Percentiles rank a stretch among this genome's conserved stretches.
Evolutionary conservation across 2,797 vertebrate species (phyloP).

Genomic region (Miichthys miiuy): DNA sequence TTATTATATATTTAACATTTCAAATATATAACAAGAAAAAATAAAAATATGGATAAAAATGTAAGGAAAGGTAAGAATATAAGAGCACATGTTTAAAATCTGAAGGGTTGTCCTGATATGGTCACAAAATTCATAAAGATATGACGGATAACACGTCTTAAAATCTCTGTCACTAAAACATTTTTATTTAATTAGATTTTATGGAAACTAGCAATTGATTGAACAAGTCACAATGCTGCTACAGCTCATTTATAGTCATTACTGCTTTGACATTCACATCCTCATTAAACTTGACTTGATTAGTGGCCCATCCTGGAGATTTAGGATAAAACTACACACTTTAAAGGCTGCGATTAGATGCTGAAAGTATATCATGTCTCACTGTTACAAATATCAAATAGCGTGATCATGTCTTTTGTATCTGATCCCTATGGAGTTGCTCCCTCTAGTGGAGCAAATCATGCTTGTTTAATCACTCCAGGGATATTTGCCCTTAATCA

Average conservation of each 20-base stretch:
- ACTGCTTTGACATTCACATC: constrained; percentile 36
- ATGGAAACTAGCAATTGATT: background rate
- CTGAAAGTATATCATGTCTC: constrained; percentile 7
- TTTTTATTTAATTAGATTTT: background rate
- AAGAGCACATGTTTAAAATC: background rate
- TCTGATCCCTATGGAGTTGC: constrained; percentile 73
- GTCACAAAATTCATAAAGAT: background rate
- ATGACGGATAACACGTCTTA: background rate
- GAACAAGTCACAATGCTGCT: background rate
- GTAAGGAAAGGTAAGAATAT: too few species aligned
- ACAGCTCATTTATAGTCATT: constrained; percentile 32
- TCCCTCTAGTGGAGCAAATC: constrained; percentile 78
- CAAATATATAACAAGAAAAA: background rate
- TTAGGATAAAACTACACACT: constrained; percentile 1
- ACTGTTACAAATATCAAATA: constrained; percentile 5
- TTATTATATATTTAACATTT: background rate
- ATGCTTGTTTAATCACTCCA: constrained; percentile 28
- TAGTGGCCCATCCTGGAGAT: background rate
- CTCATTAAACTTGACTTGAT: constrained; percentile 30
- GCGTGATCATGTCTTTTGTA: constrained; percentile 24
- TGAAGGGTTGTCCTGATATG: background rate
- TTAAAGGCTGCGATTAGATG: background rate
- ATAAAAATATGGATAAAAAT: background rate
- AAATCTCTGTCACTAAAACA: background rate
- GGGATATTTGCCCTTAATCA: constrained; percentile 10